phyloP scores from a whole-genome alignment of 2,888 invertebrate species.

The Apomyelois bistriatella region DNA sequence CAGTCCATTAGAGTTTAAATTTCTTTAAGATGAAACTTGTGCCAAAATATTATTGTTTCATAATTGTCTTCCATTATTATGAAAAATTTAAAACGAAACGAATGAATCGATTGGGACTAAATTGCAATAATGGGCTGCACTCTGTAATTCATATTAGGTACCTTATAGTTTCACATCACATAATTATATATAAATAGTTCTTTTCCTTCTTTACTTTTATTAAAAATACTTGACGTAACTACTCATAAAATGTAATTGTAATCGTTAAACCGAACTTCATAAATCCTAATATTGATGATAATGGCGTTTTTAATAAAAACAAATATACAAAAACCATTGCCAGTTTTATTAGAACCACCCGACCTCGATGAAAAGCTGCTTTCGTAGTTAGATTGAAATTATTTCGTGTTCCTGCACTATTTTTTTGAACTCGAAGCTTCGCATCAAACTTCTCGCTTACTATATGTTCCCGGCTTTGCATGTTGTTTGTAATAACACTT shows the following conservation, averaged over 20 bases:
- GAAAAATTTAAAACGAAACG: not conserved
- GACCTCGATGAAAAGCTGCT: not conserved
- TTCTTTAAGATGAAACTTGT: slow-evolving; percentile 34
- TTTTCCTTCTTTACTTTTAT: slow-evolving; percentile 69
- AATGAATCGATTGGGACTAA: slow-evolving; percentile 17
- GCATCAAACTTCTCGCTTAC: slow-evolving; percentile 42
- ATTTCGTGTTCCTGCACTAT: slow-evolving; percentile 35
- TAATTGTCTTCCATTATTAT: slow-evolving; percentile 48
- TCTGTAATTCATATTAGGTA: slow-evolving; percentile 26
- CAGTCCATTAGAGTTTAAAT: slow-evolving; percentile 58
- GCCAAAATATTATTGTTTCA: slow-evolving; percentile 51
- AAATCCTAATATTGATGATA: slow-evolving; percentile 80
- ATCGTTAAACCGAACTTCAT: slow-evolving; percentile 79
- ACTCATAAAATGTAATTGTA: slow-evolving; percentile 77
- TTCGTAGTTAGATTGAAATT: slow-evolving; percentile 9
- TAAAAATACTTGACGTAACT: slow-evolving; percentile 72
- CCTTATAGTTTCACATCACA: slow-evolving; percentile 40
- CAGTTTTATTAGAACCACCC: slow-evolving; percentile 58
- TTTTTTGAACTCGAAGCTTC: slow-evolving; percentile 30
- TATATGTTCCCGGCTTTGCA: slow-evolving; percentile 53
- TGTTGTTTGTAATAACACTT: slow-evolving; percentile 61
- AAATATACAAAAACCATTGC: slow-evolving; percentile 71
- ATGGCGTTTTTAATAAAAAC: slow-evolving; percentile 80
- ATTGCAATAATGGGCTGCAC: slow-evolving; percentile 47
- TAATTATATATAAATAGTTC: slow-evolving; percentile 51